Evolutionary conservation across 2,797 vertebrate genomes (phyloP).

Genomic region (Onychomys torridus): DNA sequence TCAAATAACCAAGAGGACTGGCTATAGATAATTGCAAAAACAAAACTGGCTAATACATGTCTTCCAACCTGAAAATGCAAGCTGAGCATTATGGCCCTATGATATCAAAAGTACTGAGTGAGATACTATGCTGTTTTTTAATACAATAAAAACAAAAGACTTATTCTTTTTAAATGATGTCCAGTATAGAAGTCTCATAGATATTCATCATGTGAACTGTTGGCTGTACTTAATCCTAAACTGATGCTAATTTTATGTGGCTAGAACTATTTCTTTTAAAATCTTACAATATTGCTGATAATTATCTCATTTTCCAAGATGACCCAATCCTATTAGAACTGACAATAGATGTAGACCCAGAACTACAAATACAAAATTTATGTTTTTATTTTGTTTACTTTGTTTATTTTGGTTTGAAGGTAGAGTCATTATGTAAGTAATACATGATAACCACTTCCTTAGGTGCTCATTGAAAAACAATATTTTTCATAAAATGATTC

Average conservation of each 20-base stretch:
- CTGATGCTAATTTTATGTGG: background rate
- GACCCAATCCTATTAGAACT: background rate
- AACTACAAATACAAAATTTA: background rate
- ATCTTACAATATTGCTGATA: background rate
- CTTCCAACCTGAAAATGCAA: background rate
- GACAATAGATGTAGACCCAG: background rate
- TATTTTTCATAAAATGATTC: background rate
- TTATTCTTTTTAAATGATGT: background rate
- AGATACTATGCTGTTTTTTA: background rate
- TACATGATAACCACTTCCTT: background rate
- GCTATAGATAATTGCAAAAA: background rate
- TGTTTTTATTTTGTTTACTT: background rate
- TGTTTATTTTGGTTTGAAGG: background rate
- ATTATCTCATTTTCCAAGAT: constrained; percentile 40
- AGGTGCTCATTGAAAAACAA: constrained; percentile 27
- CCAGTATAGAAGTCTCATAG: background rate
- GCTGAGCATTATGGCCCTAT: background rate
- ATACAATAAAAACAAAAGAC: background rate
- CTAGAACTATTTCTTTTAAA: background rate
- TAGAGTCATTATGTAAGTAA: background rate
- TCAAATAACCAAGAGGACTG: background rate
- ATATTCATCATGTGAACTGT: background rate
- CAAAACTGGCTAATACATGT: background rate
- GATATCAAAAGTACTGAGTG: constrained; percentile 15
- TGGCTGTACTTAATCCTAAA: background rate